Percentiles rank a stretch among this genome's conserved stretches.
phyloP scores from a whole-genome alignment of 2,888 invertebrate species.

The Agriopis leucophaearia region DNA sequence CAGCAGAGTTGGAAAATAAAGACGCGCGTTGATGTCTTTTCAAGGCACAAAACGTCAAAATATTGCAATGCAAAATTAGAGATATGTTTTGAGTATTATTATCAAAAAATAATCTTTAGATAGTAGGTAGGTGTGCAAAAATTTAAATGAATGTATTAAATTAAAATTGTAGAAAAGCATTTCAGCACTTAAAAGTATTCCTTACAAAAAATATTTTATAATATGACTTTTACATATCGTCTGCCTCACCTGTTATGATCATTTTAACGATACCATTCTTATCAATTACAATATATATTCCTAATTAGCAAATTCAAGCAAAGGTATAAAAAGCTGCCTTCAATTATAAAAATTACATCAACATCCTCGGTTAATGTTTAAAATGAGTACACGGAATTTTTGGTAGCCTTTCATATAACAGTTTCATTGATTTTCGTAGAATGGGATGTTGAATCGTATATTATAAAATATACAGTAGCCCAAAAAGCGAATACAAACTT shows the following conservation, averaged over 20 bases:
- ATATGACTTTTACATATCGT: neutral
- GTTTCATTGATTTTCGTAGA: constrained; percentile 7
- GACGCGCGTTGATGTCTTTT: constrained; percentile 39
- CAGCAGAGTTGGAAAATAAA: neutral
- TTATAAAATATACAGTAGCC: neutral
- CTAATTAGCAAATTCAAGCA: constrained; percentile 36
- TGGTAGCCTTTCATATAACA: neutral
- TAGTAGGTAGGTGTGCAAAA: neutral
- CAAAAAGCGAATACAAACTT: no score
- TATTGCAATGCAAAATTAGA: neutral
- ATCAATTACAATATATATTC: constrained; percentile 43
- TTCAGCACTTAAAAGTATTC: constrained; percentile 12
- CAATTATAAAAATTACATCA: constrained; percentile 10
- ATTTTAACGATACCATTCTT: constrained; percentile 25
- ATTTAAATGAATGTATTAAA: neutral
- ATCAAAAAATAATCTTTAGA: neutral
- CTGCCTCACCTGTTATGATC: constrained; percentile 10
- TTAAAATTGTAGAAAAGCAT: neutral
- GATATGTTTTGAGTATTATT: neutral
- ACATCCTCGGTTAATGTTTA: neutral
- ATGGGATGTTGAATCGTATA: neutral
- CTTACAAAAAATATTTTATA: neutral
- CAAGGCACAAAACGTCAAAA: constrained; percentile 6
- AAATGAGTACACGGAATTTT: constrained; percentile 20
- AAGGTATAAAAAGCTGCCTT: constrained; percentile 20